Percentiles rank a stretch among this genome's conserved stretches.
Conservation (phyloP, 2,797 vertebrate species). For the Muscicapa striata region DNA sequence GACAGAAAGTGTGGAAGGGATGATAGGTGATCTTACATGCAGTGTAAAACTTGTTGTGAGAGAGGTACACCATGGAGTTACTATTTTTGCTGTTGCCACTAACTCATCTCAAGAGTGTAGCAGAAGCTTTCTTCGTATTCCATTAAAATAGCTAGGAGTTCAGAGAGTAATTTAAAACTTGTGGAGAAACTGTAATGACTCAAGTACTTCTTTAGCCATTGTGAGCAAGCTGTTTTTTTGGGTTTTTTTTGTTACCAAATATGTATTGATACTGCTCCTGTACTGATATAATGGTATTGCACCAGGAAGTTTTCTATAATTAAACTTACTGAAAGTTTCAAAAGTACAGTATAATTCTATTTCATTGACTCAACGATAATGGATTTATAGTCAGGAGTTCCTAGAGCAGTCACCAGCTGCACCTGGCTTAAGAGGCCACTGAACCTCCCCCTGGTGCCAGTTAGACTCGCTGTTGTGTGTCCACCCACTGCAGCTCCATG, state of each 20-base stretch:
- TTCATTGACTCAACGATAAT: neutral
- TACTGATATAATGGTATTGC: neutral
- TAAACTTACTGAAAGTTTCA: neutral
- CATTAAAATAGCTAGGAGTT: neutral
- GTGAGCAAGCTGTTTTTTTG: neutral
- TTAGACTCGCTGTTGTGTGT: neutral
- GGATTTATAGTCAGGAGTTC: neutral
- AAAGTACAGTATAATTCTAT: neutral
- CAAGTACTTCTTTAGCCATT: neutral
- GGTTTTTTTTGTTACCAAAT: neutral
- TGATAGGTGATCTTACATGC: neutral
- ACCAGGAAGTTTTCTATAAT: neutral
- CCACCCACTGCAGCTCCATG: neutral
- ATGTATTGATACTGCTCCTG: neutral
- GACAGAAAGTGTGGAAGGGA: neutral
- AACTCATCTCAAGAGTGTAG: neutral
- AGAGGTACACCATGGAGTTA: neutral
- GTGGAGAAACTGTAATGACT: neutral
- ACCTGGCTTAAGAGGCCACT: neutral
- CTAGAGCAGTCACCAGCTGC: neutral
- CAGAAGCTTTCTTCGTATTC: neutral
- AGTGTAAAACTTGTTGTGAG: neutral
- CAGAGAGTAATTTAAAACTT: neutral
- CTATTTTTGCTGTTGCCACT: neutral
- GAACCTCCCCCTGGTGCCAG: neutral